Percentiles rank a stretch among this genome's conserved stretches.
These are phyloP conservation scores for Chrysocyon brachyurus DNA, from an alignment of 2,797 vertebrate genomes.

Conservation along the genomic window DNA sequence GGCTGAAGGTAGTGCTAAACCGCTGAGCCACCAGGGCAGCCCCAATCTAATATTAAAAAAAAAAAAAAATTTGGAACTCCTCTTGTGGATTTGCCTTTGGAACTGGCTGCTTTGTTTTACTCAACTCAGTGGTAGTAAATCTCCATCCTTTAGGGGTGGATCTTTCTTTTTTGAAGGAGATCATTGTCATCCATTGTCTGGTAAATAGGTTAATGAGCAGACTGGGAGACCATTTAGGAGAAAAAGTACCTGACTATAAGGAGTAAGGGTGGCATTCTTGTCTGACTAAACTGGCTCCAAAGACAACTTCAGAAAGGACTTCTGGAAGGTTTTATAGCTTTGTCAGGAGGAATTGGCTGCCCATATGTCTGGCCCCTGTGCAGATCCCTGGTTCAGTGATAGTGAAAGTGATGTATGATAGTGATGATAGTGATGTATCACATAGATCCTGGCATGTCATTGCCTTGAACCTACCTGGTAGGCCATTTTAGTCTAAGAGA, in stretches of 20 bases:
- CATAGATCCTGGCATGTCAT: not conserved
- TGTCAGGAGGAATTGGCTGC: not conserved
- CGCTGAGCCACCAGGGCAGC: too few species aligned
- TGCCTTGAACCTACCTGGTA: not conserved
- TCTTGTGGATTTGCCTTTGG: not conserved
- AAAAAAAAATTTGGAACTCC: not conserved
- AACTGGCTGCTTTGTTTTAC: not conserved
- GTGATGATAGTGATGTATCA: not conserved
- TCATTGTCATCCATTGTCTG: not conserved
- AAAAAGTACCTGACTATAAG: not conserved
- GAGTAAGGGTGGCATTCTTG: not conserved
- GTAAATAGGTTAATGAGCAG: not conserved
- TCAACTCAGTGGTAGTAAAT: not conserved
- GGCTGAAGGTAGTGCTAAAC: too few species aligned
- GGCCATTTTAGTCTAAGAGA: not conserved
- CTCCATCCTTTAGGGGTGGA: not conserved
- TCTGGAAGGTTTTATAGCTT: slow-evolving; percentile 9
- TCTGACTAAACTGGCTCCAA: not conserved
- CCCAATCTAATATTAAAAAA: too few species aligned
- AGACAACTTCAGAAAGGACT: slow-evolving; percentile 7
- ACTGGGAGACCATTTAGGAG: not conserved
- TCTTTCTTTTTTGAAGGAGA: not conserved
- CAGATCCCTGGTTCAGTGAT: not conserved
- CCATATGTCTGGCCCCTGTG: not conserved
- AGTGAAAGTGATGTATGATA: not conserved